These are phyloP conservation scores for Quadriops clusia DNA, from an alignment of 2,888 invertebrate species.

Conservation along the genomic window DNA sequence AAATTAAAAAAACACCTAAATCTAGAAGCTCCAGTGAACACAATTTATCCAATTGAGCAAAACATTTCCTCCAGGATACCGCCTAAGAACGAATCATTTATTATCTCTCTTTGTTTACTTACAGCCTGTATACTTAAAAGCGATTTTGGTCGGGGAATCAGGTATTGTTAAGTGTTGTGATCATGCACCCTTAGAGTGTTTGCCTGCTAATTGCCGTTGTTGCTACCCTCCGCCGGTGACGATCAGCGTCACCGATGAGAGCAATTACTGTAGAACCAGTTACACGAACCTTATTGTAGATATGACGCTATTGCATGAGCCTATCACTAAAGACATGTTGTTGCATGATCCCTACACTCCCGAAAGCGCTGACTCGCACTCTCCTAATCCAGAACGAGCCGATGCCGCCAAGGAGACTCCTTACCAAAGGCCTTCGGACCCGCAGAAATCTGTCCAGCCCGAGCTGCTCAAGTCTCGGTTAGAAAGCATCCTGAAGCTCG, in stretches of 20 bases:
- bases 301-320: constrained; percentile 41
- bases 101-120: too few relatives aligned
- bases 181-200: constrained; percentile 37
- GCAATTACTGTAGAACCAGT: constrained; percentile 26
- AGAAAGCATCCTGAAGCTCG: constrained; percentile 36
- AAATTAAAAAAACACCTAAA: too few relatives aligned
- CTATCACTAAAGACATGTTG: constrained; percentile 36
- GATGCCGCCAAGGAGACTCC: constrained; percentile 29
- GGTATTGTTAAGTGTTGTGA: constrained; percentile 59
- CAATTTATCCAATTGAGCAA: too few relatives aligned
- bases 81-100: constrained; percentile 1
- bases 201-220: constrained; percentile 38
- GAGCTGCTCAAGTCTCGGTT: constrained; percentile 50
- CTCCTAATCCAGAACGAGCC: constrained; percentile 46
- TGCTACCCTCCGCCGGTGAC: constrained; percentile 35
- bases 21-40: too few relatives aligned
- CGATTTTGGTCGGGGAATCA: constrained; percentile 59
- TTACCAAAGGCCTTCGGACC: constrained; percentile 28
- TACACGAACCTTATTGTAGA: constrained; percentile 28
- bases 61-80: too few relatives aligned
- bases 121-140: constrained; percentile 70
- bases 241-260: constrained; percentile 34
- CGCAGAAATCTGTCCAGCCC: constrained; percentile 47
- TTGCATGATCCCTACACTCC: constrained; percentile 66
- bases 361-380: constrained; percentile 68